A percentile compares a stretch with the other conserved stretches of the same genome.
Evolutionary conservation across 2,888 invertebrate genomes (phyloP).

Genomic region (Monopis laevigella): DNA sequence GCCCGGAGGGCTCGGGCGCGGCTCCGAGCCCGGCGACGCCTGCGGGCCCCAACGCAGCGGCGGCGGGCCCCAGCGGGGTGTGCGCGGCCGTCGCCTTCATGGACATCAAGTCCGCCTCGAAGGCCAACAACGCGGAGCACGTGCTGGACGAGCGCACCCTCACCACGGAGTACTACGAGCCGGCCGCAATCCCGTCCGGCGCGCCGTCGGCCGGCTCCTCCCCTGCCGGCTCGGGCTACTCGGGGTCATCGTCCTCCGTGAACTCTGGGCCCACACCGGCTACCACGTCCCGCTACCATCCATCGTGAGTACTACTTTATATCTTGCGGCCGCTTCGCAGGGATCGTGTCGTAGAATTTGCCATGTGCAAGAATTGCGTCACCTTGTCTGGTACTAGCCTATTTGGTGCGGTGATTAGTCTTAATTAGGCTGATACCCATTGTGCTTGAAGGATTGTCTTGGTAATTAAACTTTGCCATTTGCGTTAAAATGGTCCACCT

Average conservation of each 20-base stretch:
- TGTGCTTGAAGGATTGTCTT: no score
- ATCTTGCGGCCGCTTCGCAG: no score
- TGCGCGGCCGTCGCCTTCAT: constrained; percentile 94
- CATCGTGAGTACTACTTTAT: constrained; percentile 48
- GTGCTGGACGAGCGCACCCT: constrained; percentile 87
- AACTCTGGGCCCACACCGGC: constrained; percentile 52
- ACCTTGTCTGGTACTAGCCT: no score
- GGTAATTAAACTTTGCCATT: no score
- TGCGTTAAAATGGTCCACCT: no score
- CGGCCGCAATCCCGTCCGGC: constrained; percentile 75
- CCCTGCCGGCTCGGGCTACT: constrained; percentile 68
- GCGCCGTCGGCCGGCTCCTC: constrained; percentile 64
- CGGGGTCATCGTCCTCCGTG: constrained; percentile 71
- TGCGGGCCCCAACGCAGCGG: constrained; percentile 64
- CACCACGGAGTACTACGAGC: constrained; percentile 93
- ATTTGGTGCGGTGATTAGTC: no score
- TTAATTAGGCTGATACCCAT: no score
- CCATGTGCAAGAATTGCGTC: no score
- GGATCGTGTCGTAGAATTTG: no score
- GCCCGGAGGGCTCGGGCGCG: constrained; percentile 62
- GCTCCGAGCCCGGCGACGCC: constrained; percentile 53
- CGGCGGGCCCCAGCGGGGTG: constrained; percentile 65
- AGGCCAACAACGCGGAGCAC: constrained; percentile 91
- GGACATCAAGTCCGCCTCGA: constrained; percentile 96
- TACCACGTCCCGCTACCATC: constrained; percentile 32